Percentiles rank a stretch among this genome's conserved stretches.
Conservation (phyloP, 2,113 vertebrate genomes). For the Hypomesus transpacificus region DNA sequence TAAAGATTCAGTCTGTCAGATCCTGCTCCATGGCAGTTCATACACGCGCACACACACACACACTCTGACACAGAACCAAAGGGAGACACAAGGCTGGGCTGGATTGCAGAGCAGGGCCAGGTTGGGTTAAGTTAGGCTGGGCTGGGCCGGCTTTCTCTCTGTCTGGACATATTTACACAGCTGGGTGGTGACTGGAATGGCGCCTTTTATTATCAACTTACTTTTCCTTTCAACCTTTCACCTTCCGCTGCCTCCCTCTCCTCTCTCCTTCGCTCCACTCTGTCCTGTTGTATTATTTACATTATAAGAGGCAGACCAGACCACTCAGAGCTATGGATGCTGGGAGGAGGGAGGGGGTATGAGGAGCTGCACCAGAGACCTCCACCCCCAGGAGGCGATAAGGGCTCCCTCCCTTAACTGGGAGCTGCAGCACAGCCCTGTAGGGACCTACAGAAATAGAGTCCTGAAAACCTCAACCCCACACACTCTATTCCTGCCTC, state of each 20-base stretch:
- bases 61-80: background rate
- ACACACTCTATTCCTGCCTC: no score
- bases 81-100: background rate
- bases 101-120: background rate
- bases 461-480: no score
- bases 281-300: constrained; percentile 63
- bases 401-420: no score
- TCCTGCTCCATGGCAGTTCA: constrained; percentile 1
- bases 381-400: no score
- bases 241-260: constrained; percentile 7
- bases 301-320: constrained; percentile 39
- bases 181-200: constrained; percentile 34
- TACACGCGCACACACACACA: constrained; percentile 14
- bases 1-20: background rate
- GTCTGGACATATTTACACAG: constrained; percentile 42
- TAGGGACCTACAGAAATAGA: no score
- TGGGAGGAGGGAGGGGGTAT: background rate
- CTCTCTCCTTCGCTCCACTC: constrained; percentile 31
- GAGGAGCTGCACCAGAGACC: no score
- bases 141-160: constrained; percentile 19
- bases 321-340: constrained; percentile 8
- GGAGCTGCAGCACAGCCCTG: no score
- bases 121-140: background rate
- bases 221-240: constrained; percentile 13
- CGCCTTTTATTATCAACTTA: constrained; percentile 34